phyloP scores from a whole-genome alignment of 2,797 vertebrate genomes.

The Melanotaenia nigrans region DNA sequence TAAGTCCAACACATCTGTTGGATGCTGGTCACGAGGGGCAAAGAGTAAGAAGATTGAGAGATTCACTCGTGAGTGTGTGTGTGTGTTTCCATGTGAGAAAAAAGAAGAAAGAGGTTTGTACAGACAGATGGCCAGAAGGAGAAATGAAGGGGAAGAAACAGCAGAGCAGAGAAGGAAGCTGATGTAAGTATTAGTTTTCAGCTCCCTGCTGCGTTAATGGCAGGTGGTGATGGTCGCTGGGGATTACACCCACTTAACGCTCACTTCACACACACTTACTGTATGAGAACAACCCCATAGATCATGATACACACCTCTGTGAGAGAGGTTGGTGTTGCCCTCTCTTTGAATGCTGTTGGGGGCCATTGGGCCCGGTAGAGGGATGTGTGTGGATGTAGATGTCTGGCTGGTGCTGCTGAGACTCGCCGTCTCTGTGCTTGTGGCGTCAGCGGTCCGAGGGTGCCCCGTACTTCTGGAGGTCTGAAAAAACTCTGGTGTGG shows the following conservation, averaged over 20 bases:
- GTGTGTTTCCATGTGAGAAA: slow-evolving; percentile 8
- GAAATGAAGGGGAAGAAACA: slow-evolving; percentile 25
- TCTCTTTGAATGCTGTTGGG: slow-evolving; percentile 84
- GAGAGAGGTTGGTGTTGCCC: slow-evolving; percentile 90
- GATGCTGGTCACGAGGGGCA: slow-evolving; percentile 57
- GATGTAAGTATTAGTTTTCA: slow-evolving; percentile 50
- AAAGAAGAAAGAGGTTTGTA: slow-evolving; percentile 11
- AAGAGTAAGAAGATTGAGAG: slow-evolving; percentile 24
- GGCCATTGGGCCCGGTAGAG: slow-evolving; percentile 48
- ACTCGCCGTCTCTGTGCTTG: slow-evolving; percentile 46
- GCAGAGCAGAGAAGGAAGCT: slow-evolving; percentile 22
- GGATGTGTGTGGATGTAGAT: slow-evolving; percentile 69
- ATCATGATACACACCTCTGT: slow-evolving; percentile 87
- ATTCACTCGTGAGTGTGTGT: slow-evolving; percentile 8
- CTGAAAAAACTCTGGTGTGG: slow-evolving; percentile 32
- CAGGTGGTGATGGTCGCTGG: slow-evolving; percentile 27
- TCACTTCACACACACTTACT: slow-evolving; percentile 20
- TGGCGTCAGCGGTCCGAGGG: slow-evolving; percentile 45
- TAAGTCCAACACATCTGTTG: slow-evolving; percentile 68
- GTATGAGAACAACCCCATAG: neutral
- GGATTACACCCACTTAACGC: slow-evolving; percentile 10
- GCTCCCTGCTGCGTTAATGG: slow-evolving; percentile 54
- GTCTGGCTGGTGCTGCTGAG: slow-evolving; percentile 57
- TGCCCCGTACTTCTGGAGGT: slow-evolving; percentile 61
- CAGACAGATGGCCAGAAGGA: slow-evolving; percentile 43